A percentile compares a stretch with the other conserved stretches of the same genome.
phyloP scores from a whole-genome alignment of 2,888 invertebrate genomes.

The Caenorhabditis imperialis region DNA sequence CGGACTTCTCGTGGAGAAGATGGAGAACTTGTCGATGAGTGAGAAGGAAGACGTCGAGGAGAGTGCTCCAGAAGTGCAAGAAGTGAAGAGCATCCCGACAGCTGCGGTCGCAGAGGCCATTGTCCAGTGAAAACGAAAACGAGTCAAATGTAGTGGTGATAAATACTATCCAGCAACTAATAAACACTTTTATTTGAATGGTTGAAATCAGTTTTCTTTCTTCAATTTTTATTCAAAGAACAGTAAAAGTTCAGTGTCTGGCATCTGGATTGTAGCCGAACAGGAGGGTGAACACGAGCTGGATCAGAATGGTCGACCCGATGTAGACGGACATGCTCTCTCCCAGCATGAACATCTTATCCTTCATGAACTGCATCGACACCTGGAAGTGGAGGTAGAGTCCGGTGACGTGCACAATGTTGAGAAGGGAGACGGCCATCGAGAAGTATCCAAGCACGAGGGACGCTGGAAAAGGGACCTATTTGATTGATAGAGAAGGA shows the following conservation, averaged over 20 bases:
- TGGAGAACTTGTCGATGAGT: slow-evolving; percentile 5
- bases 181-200: background rate
- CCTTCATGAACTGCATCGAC: slow-evolving; percentile 55
- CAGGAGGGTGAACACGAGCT: slow-evolving; percentile 8
- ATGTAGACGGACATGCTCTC: slow-evolving; percentile 61
- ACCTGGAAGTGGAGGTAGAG: slow-evolving; percentile 69
- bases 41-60: background rate
- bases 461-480: slow-evolving; percentile 32
- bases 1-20: slow-evolving; percentile 14
- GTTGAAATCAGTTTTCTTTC: background rate
- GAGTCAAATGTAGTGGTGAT: too few species aligned
- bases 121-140: too few species aligned
- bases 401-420: slow-evolving; percentile 55
- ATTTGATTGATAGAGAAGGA: background rate
- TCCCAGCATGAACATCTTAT: slow-evolving; percentile 52
- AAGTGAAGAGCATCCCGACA: too few species aligned
- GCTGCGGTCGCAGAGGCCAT: too few species aligned
- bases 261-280: too few species aligned
- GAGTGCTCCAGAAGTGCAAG: too few species aligned
- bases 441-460: slow-evolving; percentile 57
- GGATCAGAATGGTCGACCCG: slow-evolving; percentile 33
- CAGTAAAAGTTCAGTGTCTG: too few species aligned
- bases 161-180: too few species aligned
- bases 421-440: slow-evolving; percentile 51
- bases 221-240: too few species aligned